Evolutionary conservation across 2,113 vertebrate genomes (phyloP).

Genomic region (Phaethon lepturus): DNA sequence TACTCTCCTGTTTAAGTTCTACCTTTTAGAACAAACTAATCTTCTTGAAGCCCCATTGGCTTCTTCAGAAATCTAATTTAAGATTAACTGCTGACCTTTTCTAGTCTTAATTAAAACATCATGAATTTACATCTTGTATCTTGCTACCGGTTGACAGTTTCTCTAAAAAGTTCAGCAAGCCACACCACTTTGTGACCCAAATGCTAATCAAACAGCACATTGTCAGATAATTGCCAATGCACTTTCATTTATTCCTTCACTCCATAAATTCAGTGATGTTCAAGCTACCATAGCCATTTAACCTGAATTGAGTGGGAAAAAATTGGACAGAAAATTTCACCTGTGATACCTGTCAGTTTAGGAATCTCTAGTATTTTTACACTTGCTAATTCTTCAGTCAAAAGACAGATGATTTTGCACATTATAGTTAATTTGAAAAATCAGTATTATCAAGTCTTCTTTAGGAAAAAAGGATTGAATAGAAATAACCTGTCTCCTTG

Average conservation of each 20-base stretch:
- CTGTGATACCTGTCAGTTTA: not conserved
- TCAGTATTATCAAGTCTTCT: not conserved
- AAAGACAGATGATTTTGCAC: not conserved
- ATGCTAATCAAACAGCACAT: not conserved
- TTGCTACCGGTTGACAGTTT: not conserved
- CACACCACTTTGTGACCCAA: not conserved
- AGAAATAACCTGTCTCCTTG: not conserved
- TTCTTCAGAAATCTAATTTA: constrained; percentile 6
- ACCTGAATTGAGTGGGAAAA: not conserved
- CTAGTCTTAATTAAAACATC: constrained; percentile 1
- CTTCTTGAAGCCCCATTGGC: not conserved
- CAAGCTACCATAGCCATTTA: not conserved
- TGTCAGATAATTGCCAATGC: not conserved
- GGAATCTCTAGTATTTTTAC: not conserved
- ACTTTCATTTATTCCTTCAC: not conserved
- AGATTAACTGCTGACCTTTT: constrained; percentile 28
- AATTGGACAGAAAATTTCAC: not conserved
- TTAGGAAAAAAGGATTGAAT: not conserved
- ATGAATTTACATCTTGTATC: not conserved
- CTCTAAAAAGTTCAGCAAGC: not conserved
- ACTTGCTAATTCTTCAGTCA: not conserved
- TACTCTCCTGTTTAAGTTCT: not conserved
- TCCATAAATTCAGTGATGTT: not conserved
- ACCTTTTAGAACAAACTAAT: constrained; percentile 1
- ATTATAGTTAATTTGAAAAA: not conserved